Evolutionary conservation across 2,113 vertebrate genomes (phyloP), one percentile per base, ranked within the genome.

Genomic region (Ophthalmolycus amberensis): DNA sequence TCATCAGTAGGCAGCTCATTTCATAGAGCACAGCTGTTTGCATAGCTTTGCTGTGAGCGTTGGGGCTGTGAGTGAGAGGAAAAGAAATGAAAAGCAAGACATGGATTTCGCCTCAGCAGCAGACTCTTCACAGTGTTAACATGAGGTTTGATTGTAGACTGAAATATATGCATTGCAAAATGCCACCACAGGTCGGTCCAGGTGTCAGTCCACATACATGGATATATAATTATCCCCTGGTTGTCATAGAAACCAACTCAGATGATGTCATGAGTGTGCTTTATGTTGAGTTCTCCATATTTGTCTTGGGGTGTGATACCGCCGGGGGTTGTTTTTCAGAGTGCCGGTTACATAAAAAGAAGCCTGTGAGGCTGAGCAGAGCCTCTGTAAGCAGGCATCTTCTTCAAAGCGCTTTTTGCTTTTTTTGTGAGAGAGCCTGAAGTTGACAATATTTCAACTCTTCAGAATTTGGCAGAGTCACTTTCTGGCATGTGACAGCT

Each of bases 241-340:
- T 91, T 83, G 88, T 75, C 88, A 91, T 89, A 73, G 91, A 83
- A 90, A 94, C 92, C 14, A 22, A 59, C 79, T 60, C 79, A 79
- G 65, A 75, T 56, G n/a, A 74, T 79, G 15, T 50, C 16, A 14
- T 52, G 58, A 29, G 7, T 90, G 63, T 38, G 56, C 60, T 70
- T 40, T 50, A 29, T 0, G 40, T 38, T 63, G 56, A 40, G 7
- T 38, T 10, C 0, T 15, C 66, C 27, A 83, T 37, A 73, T 84
- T 63, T 75, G 32, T 77, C 38, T 32, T 32, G 32, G 34, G 38
- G 12, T 71, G 34, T 73, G 60, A n/a, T 62, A 65, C 59, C 15
- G 0, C 3, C 59, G 22, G 9, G 9, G 56, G 22, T 37, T 48
- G 3, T 52, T 71, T 79, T 37, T 59, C 44, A 27, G 14, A 16